Evolutionary conservation across 2,888 invertebrate genomes (phyloP).

Genomic region (Gnatocerus cornutus): DNA sequence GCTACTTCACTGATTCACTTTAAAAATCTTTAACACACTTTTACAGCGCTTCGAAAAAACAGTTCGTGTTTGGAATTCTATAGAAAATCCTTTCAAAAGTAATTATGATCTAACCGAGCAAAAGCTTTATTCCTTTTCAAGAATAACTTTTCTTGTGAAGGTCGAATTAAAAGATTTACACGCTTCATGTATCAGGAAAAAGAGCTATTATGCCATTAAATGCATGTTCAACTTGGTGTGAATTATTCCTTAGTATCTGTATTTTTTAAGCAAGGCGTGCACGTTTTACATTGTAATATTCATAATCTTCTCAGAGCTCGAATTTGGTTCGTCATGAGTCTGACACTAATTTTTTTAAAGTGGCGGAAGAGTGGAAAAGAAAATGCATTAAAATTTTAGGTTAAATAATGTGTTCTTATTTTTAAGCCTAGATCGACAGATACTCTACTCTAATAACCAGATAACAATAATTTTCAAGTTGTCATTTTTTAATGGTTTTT

Average conservation of each 20-base stretch:
- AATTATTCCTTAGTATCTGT: not conserved
- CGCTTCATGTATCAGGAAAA: constrained; percentile 19
- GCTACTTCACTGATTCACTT: not conserved
- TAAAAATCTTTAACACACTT: not conserved
- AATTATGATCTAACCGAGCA: constrained; percentile 6
- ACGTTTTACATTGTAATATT: too few species aligned
- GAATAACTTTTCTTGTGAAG: constrained; percentile 15
- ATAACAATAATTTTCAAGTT: too few species aligned
- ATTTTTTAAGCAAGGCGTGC: too few species aligned
- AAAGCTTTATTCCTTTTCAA: constrained; percentile 11
- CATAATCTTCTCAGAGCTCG: too few species aligned
- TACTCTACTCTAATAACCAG: not conserved
- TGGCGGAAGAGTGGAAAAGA: too few species aligned
- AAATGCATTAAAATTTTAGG: too few species aligned
- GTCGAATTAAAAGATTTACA: constrained; percentile 26
- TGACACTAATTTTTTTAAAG: too few species aligned
- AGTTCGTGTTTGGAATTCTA: not conserved
- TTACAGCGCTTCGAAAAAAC: not conserved
- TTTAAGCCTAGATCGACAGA: not conserved
- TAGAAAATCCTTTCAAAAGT: not conserved
- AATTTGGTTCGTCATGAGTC: too few species aligned
- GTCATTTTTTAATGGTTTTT: too few species aligned
- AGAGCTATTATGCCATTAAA: constrained; percentile 17
- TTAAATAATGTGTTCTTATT: not conserved
- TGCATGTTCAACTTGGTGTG: constrained; percentile 17